Base-by-base conservation (phyloP, 2,797 vertebrate genomes). In the Caiman crocodilus region DNA sequence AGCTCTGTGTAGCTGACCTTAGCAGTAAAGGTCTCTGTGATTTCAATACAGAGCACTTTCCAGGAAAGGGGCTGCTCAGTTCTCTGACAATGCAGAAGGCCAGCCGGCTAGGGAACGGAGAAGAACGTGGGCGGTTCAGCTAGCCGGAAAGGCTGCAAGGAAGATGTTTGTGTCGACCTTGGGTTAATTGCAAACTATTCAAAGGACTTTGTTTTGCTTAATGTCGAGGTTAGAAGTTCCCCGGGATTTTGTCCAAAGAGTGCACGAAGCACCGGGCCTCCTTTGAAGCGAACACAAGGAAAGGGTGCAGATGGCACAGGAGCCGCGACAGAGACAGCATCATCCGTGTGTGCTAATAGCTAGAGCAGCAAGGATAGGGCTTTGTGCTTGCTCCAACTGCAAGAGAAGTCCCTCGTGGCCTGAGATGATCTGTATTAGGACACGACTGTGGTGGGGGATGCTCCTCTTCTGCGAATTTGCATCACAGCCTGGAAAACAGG, bases 181-280 rank as follows among this genome's bases (percentile, higher is more conserved):
- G 74, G 85, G 94, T 94, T 96, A 97, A 96, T 87, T 93, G 90
- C 81, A 91, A 92, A 90, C 88, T 90, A 94, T 92, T 95, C 92
- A 93, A 69, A 94, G 74, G 81, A 88, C 79, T 96, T 96, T 91
- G 28, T 92, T 96, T 94, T 93, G 90, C 75, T 87, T 92, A 87
- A 94, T 95, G 95, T 92, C 92, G 92, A 94, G 87, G 90, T 95
- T 93, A 92, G 90, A 89, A 77, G 74, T 94, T 95, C 83, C 91
- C 90, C 81, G 63, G 88, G 26, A 71, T 90, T 91, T 87, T 92
- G 3, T 88, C 83, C 89, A 93, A 90, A 94, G 83, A 94, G 21
- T 42, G 69, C 21, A 77, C 1, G 1, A n/a, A 91, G 82, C 5
- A 14, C 75, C 89, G 83, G 59, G 91, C 83, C 28, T 85, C n/a